Conservation (phyloP, 1,140 invertebrate genomes). For the Orchestia grillus region DNA sequence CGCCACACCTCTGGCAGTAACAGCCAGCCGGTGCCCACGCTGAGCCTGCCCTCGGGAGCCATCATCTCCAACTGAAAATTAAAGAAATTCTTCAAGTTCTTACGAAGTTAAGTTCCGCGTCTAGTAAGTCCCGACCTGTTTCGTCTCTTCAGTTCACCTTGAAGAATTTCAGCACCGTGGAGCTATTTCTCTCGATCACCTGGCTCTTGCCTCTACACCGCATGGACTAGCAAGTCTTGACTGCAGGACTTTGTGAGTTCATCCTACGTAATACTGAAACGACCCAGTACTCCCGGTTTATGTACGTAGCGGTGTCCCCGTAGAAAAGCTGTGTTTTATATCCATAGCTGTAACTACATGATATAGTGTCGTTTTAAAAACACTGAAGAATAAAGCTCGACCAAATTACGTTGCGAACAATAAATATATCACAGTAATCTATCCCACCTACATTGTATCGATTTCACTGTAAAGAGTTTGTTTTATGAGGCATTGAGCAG, state of each 20-base stretch:
- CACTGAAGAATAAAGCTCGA: not conserved
- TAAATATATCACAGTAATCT: not conserved
- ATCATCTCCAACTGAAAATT: conserved; percentile 47
- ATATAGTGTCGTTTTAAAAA: not conserved
- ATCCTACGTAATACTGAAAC: not conserved
- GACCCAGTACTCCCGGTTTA: not conserved
- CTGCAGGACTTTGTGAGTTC: not conserved
- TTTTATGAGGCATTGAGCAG: not conserved
- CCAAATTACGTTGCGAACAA: not conserved
- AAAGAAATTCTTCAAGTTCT: conserved; percentile 28
- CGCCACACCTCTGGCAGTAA: conserved; percentile 67
- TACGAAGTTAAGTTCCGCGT: not conserved
- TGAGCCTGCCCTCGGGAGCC: conserved; percentile 56
- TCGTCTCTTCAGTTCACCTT: conserved; percentile 28
- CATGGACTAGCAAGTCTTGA: not conserved
- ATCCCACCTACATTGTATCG: no score
- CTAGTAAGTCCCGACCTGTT: not conserved
- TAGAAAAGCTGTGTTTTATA: not conserved
- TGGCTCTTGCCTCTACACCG: not conserved
- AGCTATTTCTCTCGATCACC: not conserved
- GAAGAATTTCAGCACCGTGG: conserved; percentile 20
- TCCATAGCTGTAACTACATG: not conserved
- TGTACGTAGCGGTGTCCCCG: not conserved
- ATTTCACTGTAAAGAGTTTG: not conserved
- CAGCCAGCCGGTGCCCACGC: conserved; percentile 62